phyloP scores from a whole-genome alignment of 2,888 invertebrate genomes.

The Phengaris alcon region DNA sequence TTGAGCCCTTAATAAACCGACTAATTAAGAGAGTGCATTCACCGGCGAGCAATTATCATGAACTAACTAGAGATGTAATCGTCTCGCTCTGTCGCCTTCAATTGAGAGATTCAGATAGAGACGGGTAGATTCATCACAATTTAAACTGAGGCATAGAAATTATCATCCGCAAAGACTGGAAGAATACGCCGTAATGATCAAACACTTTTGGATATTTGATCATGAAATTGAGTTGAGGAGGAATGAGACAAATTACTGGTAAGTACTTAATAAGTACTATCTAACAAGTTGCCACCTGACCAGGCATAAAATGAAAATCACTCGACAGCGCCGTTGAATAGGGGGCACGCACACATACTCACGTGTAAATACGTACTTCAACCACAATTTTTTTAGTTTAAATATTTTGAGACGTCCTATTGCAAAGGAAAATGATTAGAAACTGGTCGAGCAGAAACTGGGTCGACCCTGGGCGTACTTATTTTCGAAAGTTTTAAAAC shows the following conservation, averaged over 20 bases:
- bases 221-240: not conserved
- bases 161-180: constrained; percentile 10
- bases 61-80: constrained; percentile 37
- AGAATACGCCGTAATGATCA: constrained; percentile 16
- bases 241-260: not conserved
- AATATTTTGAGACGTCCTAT: too few species aligned
- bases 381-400: too few species aligned
- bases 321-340: too few species aligned
- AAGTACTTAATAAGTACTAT: too few species aligned
- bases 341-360: too few species aligned
- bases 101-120: constrained; percentile 18
- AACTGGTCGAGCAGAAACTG: too few species aligned
- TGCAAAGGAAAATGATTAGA: too few species aligned
- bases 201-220: constrained; percentile 21
- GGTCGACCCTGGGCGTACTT: not conserved
- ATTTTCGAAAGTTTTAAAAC: not conserved
- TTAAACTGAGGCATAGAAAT: constrained; percentile 15
- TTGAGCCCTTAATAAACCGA: constrained; percentile 68
- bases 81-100: constrained; percentile 37
- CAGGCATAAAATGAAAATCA: too few species aligned
- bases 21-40: constrained; percentile 70
- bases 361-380: too few species aligned
- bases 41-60: constrained; percentile 44
- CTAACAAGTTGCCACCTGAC: too few species aligned
- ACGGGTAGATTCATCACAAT: not conserved